phyloP scores from a whole-genome alignment of 1,140 invertebrate genomes.

The Artemia franciscana region DNA sequence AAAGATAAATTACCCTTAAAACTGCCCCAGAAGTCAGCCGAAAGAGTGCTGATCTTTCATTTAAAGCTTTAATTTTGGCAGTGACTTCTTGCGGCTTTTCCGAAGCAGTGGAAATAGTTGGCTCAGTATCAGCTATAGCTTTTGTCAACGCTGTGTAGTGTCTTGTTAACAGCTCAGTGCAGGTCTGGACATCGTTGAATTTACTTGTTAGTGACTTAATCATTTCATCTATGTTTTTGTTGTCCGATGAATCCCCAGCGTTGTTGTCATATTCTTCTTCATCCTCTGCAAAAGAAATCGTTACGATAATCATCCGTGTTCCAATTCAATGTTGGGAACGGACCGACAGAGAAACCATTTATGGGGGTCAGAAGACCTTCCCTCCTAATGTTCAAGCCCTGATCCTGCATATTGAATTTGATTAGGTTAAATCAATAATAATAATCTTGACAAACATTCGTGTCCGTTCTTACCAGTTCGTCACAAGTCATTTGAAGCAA shows the following conservation, averaged over 20 bases:
- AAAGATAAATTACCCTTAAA: constrained; percentile 70
- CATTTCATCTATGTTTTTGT: constrained; percentile 29
- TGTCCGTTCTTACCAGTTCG: too few species aligned
- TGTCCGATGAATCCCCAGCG: constrained; percentile 21
- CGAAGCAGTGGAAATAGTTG: constrained; percentile 28
- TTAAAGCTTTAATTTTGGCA: constrained; percentile 44
- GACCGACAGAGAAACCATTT: too few species aligned
- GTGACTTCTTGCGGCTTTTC: constrained; percentile 18
- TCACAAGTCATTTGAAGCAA: too few species aligned
- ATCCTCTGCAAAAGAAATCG: constrained; percentile 32
- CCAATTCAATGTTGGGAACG: too few species aligned
- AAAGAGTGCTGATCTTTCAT: constrained; percentile 73
- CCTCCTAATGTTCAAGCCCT: too few species aligned
- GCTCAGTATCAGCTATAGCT: constrained; percentile 28
- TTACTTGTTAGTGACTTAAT: constrained; percentile 34
- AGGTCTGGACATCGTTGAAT: constrained; percentile 68
- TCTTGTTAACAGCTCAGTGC: constrained; percentile 67
- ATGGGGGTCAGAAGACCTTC: too few species aligned
- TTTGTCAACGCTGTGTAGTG: constrained; percentile 60
- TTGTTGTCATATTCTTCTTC: constrained; percentile 39
- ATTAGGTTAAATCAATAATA: too few species aligned
- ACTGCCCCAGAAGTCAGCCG: constrained; percentile 82
- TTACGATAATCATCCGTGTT: too few species aligned
- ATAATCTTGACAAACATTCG: too few species aligned
- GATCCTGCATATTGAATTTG: too few species aligned